These are phyloP conservation scores for Barbus barbus DNA, from an alignment of 2,113 vertebrate genomes.

Conservation along the genomic window DNA sequence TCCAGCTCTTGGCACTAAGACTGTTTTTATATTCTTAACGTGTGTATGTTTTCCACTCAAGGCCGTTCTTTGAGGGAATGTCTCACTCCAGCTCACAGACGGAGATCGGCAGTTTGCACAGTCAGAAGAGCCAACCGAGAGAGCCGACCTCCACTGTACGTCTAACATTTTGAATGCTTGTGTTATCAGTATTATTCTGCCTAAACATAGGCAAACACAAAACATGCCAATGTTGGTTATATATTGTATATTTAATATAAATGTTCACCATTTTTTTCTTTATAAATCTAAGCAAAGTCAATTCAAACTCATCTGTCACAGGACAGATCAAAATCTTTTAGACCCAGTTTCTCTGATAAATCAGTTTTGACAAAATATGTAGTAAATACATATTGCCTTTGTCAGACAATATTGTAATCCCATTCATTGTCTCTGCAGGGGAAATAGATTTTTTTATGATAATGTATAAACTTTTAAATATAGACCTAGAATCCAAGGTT, in stretches of 20 bases:
- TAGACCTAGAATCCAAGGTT: not conserved
- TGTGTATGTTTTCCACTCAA: slow-evolving; percentile 40
- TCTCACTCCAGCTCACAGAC: slow-evolving; percentile 70
- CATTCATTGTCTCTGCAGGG: not conserved
- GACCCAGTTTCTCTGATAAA: not conserved
- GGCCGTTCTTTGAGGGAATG: slow-evolving; percentile 71
- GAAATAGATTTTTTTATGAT: not conserved
- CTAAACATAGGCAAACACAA: not conserved
- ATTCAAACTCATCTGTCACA: not conserved
- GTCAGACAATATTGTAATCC: not conserved
- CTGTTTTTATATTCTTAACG: not conserved
- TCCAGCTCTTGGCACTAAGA: not conserved
- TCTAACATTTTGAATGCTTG: not conserved
- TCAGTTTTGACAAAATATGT: not conserved
- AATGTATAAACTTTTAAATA: not conserved
- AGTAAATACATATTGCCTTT: not conserved
- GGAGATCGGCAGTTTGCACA: slow-evolving; percentile 65
- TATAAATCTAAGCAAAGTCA: not conserved
- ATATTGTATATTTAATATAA: not conserved
- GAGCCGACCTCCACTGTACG: slow-evolving; percentile 55
- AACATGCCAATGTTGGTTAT: not conserved
- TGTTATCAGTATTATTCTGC: not conserved
- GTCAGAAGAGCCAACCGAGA: slow-evolving; percentile 62
- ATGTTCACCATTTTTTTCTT: not conserved
- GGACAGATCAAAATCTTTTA: not conserved